Conservation (phyloP, 1,140 invertebrate species). For the Eufriesea mexicana region DNA sequence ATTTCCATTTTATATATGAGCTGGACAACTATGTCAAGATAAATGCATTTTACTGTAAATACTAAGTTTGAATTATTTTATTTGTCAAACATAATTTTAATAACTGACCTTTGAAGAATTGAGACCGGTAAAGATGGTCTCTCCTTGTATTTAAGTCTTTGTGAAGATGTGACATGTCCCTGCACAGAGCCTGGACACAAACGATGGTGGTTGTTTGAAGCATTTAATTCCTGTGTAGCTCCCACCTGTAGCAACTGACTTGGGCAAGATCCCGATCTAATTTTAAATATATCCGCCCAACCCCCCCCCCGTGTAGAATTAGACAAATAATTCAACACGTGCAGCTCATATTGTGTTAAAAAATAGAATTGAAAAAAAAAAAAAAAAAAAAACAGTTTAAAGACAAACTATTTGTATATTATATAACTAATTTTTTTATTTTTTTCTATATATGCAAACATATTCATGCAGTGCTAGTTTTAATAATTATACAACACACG, state of each 20-base stretch:
- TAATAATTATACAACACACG: slow-evolving; percentile 20
- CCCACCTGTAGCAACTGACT: slow-evolving; percentile 89
- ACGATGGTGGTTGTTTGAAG: slow-evolving; percentile 77
- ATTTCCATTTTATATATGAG: slow-evolving; percentile 23
- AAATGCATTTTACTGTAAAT: background rate
- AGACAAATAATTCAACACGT: slow-evolving; percentile 71
- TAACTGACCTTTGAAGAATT: slow-evolving; percentile 81
- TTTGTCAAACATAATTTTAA: slow-evolving; percentile 20
- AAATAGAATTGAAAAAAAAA: slow-evolving; percentile 2
- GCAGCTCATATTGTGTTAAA: slow-evolving; percentile 50
- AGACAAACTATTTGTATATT: slow-evolving; percentile 26
- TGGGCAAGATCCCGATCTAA: slow-evolving; percentile 94
- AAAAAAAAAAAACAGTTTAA: slow-evolving; percentile 10
- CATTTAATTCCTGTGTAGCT: slow-evolving; percentile 77
- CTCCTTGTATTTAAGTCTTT: slow-evolving; percentile 84
- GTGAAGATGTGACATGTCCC: slow-evolving; percentile 78
- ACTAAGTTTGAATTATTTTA: slow-evolving; percentile 8
- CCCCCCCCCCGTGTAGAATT: slow-evolving; percentile 70
- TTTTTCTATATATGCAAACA: slow-evolving; percentile 30
- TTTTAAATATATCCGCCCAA: slow-evolving; percentile 67
- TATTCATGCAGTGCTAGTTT: slow-evolving; percentile 37
- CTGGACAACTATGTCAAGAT: slow-evolving; percentile 23
- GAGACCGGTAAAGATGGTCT: slow-evolving; percentile 81
- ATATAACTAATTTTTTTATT: slow-evolving; percentile 15
- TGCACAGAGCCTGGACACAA: slow-evolving; percentile 77